phyloP scores from a whole-genome alignment of 2,888 invertebrate genomes.

The Cheilosia vulpina region DNA sequence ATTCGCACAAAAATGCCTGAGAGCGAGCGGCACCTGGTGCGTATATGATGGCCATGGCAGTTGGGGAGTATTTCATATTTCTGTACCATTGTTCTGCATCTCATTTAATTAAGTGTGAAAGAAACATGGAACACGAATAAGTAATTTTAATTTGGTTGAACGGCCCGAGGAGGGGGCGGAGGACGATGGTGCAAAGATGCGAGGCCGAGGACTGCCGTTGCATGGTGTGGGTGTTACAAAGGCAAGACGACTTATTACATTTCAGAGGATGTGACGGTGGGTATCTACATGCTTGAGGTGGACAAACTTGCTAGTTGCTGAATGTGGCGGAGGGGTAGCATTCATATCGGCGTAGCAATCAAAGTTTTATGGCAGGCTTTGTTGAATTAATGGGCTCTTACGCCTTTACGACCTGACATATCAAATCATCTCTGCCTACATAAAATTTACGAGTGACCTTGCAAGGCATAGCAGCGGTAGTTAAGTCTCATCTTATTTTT shows the following conservation, averaged over 20 bases:
- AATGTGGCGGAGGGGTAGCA: background rate
- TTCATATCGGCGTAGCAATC: slow-evolving; percentile 1
- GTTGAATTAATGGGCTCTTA: background rate
- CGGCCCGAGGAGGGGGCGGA: background rate
- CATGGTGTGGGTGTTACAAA: slow-evolving; percentile 13
- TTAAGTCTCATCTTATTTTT: background rate
- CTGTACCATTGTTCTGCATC: slow-evolving; percentile 65
- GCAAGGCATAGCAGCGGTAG: background rate
- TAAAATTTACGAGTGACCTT: background rate
- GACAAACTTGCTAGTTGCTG: background rate
- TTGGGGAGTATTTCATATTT: slow-evolving; percentile 61
- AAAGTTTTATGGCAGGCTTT: slow-evolving; percentile 1
- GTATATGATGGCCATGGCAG: slow-evolving; percentile 14
- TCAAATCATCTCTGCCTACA: background rate
- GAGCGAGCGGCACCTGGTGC: slow-evolving; percentile 5
- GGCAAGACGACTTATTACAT: slow-evolving; percentile 47
- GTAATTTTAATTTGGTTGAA: slow-evolving; percentile 63
- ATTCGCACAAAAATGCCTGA: slow-evolving; percentile 52
- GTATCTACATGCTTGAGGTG: background rate
- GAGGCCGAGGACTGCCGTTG: background rate
- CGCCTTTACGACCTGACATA: background rate
- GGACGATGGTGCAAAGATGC: slow-evolving; percentile 36
- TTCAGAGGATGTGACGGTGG: background rate
- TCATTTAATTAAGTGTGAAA: slow-evolving; percentile 74
- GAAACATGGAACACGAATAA: slow-evolving; percentile 71